These are phyloP conservation scores for Cryptops parisi DNA, from an alignment of 2,888 invertebrate species.

Conservation along the genomic window DNA sequence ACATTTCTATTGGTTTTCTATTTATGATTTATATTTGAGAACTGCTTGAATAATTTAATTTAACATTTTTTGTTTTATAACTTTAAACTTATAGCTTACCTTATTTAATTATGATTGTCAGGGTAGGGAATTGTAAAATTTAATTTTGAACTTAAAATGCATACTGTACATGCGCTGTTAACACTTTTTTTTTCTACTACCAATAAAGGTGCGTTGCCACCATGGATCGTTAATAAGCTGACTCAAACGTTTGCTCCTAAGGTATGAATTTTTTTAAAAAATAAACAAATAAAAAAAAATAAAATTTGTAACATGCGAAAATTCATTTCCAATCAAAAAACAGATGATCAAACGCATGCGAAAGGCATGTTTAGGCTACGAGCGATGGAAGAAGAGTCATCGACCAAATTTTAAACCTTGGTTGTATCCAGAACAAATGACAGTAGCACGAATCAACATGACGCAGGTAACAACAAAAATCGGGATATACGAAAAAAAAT, in stretches of 20 bases:
- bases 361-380: constrained; percentile 66
- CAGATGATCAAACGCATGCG: constrained; percentile 61
- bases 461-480: constrained; percentile 51
- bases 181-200: too few species aligned
- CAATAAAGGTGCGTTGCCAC: constrained; percentile 45
- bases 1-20: too few species aligned
- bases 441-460: constrained; percentile 50
- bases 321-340: too few species aligned
- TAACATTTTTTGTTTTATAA: too few species aligned
- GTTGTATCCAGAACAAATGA: constrained; percentile 71
- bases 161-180: too few species aligned
- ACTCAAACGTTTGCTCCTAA: constrained; percentile 77
- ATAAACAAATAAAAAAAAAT: constrained; percentile 1
- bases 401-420: constrained; percentile 69
- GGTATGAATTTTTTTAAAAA: constrained; percentile 28
- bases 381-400: constrained; percentile 63
- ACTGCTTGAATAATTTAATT: too few species aligned
- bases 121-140: too few species aligned
- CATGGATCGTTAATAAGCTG: constrained; percentile 76
- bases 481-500: too few species aligned
- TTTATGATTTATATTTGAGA: too few species aligned
- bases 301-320: neutral
- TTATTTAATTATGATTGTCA: neutral
- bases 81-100: too few species aligned
- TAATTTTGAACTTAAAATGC: too few species aligned